A percentile compares a stretch with the other conserved stretches of the same genome.
These are phyloP conservation scores for Agrenia bidenticulata DNA, from an alignment of 2,888 invertebrate species.

Conservation along the genomic window DNA sequence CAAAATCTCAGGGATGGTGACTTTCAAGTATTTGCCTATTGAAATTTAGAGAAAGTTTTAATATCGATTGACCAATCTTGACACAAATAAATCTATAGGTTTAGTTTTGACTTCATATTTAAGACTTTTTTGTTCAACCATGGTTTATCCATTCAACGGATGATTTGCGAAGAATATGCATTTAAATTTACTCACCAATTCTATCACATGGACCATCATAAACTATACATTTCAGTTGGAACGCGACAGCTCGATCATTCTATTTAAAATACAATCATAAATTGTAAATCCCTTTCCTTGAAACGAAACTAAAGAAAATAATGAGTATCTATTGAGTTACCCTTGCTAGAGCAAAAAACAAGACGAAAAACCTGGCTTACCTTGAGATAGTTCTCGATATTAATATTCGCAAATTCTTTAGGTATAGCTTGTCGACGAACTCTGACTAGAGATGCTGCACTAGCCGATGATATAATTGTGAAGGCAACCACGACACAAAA, in stretches of 20 bases:
- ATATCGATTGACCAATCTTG: too few species aligned
- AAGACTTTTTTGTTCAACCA: too few species aligned
- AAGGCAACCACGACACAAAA: constrained; percentile 38
- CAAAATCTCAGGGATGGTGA: constrained; percentile 52
- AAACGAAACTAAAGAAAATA: background rate
- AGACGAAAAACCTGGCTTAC: constrained; percentile 30
- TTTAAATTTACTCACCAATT: constrained; percentile 11
- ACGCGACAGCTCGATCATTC: constrained; percentile 51
- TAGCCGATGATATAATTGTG: background rate
- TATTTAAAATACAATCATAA: constrained; percentile 14
- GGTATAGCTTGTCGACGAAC: constrained; percentile 46
- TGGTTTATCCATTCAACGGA: too few species aligned
- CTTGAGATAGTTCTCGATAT: constrained; percentile 52
- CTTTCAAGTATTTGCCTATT: constrained; percentile 63
- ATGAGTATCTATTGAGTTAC: too few species aligned
- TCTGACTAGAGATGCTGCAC: constrained; percentile 38
- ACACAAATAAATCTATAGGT: too few species aligned
- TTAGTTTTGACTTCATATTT: too few species aligned
- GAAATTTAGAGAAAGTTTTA: constrained; percentile 2
- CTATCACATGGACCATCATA: constrained; percentile 46
- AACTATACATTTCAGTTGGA: constrained; percentile 52
- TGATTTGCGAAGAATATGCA: too few species aligned
- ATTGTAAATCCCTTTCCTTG: background rate
- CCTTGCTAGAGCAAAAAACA: background rate
- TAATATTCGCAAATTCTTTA: constrained; percentile 51